Base-by-base conservation (phyloP, 2,888 invertebrate species). In the Orgyia antiqua region DNA sequence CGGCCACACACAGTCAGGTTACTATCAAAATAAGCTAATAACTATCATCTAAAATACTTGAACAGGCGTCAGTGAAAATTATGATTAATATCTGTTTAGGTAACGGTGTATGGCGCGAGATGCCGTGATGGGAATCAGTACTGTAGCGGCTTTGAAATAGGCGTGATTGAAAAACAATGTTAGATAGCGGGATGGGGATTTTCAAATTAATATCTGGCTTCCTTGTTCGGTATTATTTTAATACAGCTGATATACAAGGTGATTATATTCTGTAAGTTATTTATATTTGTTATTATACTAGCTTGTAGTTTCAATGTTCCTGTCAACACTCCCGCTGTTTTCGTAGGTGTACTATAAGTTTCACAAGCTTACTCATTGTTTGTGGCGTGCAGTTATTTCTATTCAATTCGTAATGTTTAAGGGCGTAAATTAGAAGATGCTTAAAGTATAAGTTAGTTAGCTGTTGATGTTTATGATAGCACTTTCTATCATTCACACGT, bases 51-150 rank as follows among this genome's bases (percentile, higher is more conserved):
- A 64, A 71, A 71, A 75, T 70, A 71, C 66, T 74, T 67, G 77
- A 77, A 63, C 62, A 62, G 69, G 66, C 68, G 75, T 77, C 79
- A 82, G 77, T 80, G 79, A 76, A 83, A 84, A 86, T 84, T 84
- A 83, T 86, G 84, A 86, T 86, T 86, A 84, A 86, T 84, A 84
- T 83, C 82, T 73, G 74, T 79, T 79, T 78, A 72, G 72, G 58
- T 86, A 84, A 84, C 84, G 83, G 84, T 75, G 59, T 47, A 40
- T 25, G 47, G 44, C 42, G 40, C 51, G 42, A 43, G 45, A 47
- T 58, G 42, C 48, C 44, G 53, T 54, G 66, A 64, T 71, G 70
- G 59, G 65, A 73, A 66, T 57, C 50, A 41, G 42, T 53, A 39
- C 39, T 33, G 10, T 11, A 13, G 31, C 31, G 45, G 33, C 48